These are phyloP conservation scores for Porites divaricata DNA, from an alignment of 92 coral and sea anemone species.

Conservation along the genomic window DNA sequence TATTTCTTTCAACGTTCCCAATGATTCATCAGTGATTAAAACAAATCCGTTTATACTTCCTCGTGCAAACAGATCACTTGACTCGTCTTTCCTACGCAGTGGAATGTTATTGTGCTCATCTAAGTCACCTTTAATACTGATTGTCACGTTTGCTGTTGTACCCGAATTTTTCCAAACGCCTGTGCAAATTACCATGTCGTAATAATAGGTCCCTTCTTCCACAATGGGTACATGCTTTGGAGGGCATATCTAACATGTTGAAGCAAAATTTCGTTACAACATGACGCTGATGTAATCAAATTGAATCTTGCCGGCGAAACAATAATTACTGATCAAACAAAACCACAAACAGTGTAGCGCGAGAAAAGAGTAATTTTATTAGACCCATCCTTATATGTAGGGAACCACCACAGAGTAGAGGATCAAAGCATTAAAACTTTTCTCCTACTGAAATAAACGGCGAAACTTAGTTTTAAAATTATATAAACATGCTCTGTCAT, in stretches of 20 bases:
- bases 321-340: too few relatives aligned
- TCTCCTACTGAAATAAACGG: too few relatives aligned
- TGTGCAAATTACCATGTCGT: slow-evolving; percentile 40
- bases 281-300: too few relatives aligned
- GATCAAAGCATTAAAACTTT: too few relatives aligned
- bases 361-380: too few relatives aligned
- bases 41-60: slow-evolving; percentile 50
- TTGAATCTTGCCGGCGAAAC: too few relatives aligned
- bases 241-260: not conserved
- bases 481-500: too few relatives aligned
- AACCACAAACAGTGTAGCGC: too few relatives aligned
- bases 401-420: too few relatives aligned
- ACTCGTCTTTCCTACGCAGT: slow-evolving; percentile 21
- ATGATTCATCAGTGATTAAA: slow-evolving; percentile 7
- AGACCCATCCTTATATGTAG: too few relatives aligned
- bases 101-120: not conserved
- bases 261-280: not conserved
- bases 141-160: slow-evolving; percentile 34
- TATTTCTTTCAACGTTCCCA: slow-evolving; percentile 45
- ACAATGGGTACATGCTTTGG: slow-evolving; percentile 25
- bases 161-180: slow-evolving; percentile 44
- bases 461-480: too few relatives aligned
- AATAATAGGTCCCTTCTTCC: slow-evolving; percentile 17
- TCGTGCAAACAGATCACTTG: slow-evolving; percentile 41
- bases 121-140: slow-evolving; percentile 22